Conservation (phyloP, 2,797 vertebrate genomes). For the Cyprinodon diabolis region DNA sequence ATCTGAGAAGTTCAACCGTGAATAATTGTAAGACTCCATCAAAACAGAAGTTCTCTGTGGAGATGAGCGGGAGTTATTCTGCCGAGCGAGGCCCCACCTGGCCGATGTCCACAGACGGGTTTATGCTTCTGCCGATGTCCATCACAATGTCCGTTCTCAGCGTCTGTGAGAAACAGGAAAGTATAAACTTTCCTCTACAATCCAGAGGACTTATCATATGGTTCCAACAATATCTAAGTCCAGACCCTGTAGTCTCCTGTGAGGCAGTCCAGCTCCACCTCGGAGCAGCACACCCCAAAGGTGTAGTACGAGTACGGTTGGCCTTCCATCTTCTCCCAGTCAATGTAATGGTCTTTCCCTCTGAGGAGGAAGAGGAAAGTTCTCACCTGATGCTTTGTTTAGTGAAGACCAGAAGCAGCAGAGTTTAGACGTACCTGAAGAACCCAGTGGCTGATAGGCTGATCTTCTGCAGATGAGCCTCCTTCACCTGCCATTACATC, state of each 20-base stretch:
- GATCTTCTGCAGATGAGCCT: slow-evolving; percentile 85
- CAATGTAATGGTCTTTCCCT: slow-evolving; percentile 80
- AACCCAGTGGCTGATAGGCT: slow-evolving; percentile 91
- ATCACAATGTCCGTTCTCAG: slow-evolving; percentile 78
- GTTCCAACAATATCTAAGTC: neutral
- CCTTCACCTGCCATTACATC: slow-evolving; percentile 64
- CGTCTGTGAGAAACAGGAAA: slow-evolving; percentile 62
- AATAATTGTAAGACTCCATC: neutral
- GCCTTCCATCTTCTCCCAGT: slow-evolving; percentile 87
- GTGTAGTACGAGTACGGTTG: slow-evolving; percentile 77
- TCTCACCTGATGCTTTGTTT: neutral
- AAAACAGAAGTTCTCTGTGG: too few species aligned
- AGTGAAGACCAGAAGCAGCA: neutral
- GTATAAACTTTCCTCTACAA: neutral
- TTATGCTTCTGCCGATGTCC: slow-evolving; percentile 79
- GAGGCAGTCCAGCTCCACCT: slow-evolving; percentile 90
- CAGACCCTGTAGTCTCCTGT: slow-evolving; percentile 86
- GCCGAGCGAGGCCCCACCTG: slow-evolving; percentile 64
- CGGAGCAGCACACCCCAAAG: slow-evolving; percentile 80
- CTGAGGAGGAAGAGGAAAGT: slow-evolving; percentile 58
- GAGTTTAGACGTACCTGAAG: slow-evolving; percentile 58
- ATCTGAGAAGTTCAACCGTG: neutral
- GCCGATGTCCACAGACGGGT: slow-evolving; percentile 82
- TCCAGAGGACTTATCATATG: neutral
- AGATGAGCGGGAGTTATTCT: neutral